These are phyloP conservation scores for Elachura formosa DNA, from an alignment of 2,113 vertebrate species.

Conservation along the genomic window DNA sequence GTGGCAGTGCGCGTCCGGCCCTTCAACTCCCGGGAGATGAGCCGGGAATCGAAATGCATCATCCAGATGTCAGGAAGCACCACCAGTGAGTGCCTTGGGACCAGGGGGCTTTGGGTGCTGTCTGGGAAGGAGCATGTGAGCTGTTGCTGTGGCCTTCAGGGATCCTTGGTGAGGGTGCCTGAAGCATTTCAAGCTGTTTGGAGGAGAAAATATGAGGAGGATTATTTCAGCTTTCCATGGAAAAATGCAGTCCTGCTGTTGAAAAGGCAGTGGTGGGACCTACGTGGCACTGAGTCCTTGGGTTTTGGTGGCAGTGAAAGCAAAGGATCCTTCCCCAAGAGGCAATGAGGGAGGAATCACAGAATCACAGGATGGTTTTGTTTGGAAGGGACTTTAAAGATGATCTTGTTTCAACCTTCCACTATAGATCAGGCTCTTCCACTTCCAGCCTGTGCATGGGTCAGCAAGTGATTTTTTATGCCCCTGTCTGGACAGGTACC, in stretches of 20 bases:
- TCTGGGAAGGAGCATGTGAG: accelerated
- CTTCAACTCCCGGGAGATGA: slow-evolving; percentile 94
- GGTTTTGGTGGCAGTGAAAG: accelerated
- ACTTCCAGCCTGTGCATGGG: accelerated
- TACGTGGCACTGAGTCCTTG: accelerated
- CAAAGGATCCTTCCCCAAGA: neutral
- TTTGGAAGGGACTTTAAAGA: neutral
- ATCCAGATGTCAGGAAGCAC: slow-evolving; percentile 98
- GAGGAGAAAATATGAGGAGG: neutral
- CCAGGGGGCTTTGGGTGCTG: neutral
- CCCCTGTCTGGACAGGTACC: too few relatives aligned
- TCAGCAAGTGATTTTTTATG: too few relatives aligned
- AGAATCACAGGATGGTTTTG: neutral
- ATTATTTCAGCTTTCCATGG: neutral
- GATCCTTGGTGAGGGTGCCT: neutral
- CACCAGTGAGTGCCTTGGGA: slow-evolving; percentile 84
- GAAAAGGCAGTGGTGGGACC: neutral
- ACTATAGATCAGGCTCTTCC: neutral
- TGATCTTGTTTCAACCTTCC: neutral
- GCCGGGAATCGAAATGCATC: slow-evolving; percentile 94
- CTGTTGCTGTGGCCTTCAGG: accelerated
- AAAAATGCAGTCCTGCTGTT: neutral
- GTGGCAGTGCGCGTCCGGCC: slow-evolving; percentile 96
- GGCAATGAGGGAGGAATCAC: neutral
- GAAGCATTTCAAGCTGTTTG: accelerated